phyloP scores from a whole-genome alignment of 2,113 vertebrate genomes.

The Irena cyanogastra region DNA sequence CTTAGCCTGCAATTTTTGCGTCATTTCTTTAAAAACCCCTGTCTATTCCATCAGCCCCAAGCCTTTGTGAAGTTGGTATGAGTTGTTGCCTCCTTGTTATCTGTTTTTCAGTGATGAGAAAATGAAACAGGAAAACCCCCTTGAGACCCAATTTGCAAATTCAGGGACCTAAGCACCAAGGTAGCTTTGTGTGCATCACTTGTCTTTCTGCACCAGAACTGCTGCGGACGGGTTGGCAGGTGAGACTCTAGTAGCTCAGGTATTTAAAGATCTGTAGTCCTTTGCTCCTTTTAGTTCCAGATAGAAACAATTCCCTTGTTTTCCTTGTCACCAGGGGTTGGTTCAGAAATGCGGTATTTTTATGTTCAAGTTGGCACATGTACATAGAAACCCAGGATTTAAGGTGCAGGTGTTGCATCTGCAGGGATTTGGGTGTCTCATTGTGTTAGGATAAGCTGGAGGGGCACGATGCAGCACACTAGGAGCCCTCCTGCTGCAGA shows the following conservation, averaged over 20 bases:
- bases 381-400: not conserved
- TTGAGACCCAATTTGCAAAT: not conserved
- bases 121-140: not conserved
- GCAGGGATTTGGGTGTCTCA: not conserved
- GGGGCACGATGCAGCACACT: not conserved
- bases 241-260: not conserved
- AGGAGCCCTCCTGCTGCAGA: not conserved
- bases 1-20: slow-evolving; percentile 7
- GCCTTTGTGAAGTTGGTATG: not conserved
- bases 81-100: not conserved
- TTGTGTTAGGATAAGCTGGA: not conserved
- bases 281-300: not conserved
- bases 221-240: not conserved
- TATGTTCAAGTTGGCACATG: not conserved
- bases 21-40: not conserved
- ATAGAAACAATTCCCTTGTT: not conserved
- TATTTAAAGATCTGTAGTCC: not conserved
- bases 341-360: not conserved
- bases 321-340: not conserved
- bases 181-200: not conserved
- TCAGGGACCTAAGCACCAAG: not conserved
- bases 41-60: slow-evolving; percentile 19
- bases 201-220: not conserved
- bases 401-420: not conserved
- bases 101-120: not conserved